A percentile compares a stretch with the other conserved stretches of the same genome.
Evolutionary conservation across 2,888 invertebrate species (phyloP).

Genomic region (Mythimna impura): DNA sequence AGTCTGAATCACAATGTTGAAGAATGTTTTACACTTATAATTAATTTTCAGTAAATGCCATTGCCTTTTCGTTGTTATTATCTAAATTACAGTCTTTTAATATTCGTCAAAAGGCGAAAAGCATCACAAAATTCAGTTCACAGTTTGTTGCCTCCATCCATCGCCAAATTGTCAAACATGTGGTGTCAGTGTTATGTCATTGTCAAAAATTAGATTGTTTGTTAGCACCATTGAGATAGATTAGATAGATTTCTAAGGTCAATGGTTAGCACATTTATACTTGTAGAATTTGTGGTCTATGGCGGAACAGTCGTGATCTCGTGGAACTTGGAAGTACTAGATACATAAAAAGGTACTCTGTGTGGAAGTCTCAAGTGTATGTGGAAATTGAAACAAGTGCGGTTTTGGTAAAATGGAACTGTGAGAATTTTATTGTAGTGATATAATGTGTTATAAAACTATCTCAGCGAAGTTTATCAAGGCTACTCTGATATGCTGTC

Average conservation of each 20-base stretch:
- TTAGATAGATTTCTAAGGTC: no score
- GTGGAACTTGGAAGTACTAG: no score
- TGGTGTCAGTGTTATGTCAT: neutral
- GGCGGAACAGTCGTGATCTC: neutral
- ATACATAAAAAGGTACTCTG: no score
- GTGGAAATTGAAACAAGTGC: no score
- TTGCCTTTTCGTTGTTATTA: constrained; percentile 8
- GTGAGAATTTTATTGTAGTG: no score
- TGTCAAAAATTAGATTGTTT: constrained; percentile 4
- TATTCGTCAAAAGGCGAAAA: neutral
- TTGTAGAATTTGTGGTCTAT: neutral
- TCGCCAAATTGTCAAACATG: constrained; percentile 14
- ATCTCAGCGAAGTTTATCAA: no score
- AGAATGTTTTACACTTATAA: neutral
- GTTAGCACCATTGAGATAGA: no score
- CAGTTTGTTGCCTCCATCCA: constrained; percentile 15
- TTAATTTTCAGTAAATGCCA: constrained; percentile 2
- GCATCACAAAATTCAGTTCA: constrained; percentile 11
- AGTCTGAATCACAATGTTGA: constrained; percentile 8
- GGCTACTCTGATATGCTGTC: no score
- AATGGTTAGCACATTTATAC: neutral
- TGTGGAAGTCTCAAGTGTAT: no score
- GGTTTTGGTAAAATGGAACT: no score
- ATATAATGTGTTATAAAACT: no score
- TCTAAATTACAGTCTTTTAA: constrained; percentile 11